These are phyloP conservation scores for Rhimphoctona megacephalus DNA, from an alignment of 2,888 invertebrate genomes.

Conservation along the genomic window DNA sequence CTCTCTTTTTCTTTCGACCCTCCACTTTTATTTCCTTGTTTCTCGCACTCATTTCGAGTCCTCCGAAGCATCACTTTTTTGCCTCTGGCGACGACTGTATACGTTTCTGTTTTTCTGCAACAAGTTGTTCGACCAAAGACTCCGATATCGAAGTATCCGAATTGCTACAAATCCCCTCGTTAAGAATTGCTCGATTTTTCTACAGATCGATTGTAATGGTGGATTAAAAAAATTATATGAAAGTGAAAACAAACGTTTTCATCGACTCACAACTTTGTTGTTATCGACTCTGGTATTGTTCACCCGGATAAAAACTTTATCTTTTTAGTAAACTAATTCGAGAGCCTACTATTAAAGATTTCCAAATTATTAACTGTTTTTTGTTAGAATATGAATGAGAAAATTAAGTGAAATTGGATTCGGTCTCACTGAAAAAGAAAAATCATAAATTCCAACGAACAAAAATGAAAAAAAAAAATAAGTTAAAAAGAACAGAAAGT, in stretches of 20 bases:
- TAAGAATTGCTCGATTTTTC: neutral
- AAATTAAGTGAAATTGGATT: neutral
- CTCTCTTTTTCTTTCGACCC: conserved; percentile 23
- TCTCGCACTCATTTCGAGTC: conserved; percentile 41
- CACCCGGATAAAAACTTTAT: neutral
- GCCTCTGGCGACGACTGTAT: neutral
- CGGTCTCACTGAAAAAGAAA: neutral
- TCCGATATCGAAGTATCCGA: neutral
- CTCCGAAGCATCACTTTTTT: conserved; percentile 9
- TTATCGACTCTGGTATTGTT: neutral
- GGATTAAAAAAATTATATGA: neutral
- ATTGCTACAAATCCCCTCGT: conserved; percentile 7
- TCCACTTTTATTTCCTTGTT: conserved; percentile 60
- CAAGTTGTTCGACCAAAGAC: neutral
- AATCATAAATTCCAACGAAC: neutral
- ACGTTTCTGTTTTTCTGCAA: neutral
- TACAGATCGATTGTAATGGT: neutral
- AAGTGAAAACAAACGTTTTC: neutral
- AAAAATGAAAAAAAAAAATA: neutral
- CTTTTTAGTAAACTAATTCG: neutral
- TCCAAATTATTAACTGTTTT: neutral
- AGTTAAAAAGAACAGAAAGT: neutral
- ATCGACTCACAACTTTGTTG: neutral
- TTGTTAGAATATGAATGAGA: neutral
- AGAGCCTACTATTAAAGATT: neutral